phyloP scores from a whole-genome alignment of 2,888 invertebrate species.

The Stramonita haemastoma region DNA sequence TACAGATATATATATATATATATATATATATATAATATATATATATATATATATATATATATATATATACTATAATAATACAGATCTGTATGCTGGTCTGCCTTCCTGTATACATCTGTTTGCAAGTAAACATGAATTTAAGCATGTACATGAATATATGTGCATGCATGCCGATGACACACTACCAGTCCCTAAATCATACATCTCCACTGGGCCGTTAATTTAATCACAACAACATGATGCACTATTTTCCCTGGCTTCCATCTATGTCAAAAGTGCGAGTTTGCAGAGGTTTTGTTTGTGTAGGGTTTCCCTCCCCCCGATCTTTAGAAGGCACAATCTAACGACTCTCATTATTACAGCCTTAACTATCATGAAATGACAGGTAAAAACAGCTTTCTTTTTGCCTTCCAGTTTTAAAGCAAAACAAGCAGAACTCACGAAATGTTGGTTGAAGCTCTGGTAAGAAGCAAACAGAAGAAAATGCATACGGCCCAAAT shows the following conservation, averaged over 20 bases:
- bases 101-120: background rate
- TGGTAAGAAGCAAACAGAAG: conserved; percentile 64
- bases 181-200: too few species aligned
- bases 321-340: background rate
- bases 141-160: background rate
- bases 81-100: background rate
- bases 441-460: conserved; percentile 66
- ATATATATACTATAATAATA: too few species aligned
- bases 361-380: background rate
- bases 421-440: conserved; percentile 51
- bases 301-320: background rate
- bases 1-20: background rate
- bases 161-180: background rate
- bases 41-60: too few species aligned
- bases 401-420: background rate
- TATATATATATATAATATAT: too few species aligned
- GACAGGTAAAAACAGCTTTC: background rate
- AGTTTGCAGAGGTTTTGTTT: background rate
- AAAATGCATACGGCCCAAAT: conserved; percentile 68
- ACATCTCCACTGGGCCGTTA: too few species aligned
- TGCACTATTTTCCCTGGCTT: background rate
- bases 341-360: background rate
- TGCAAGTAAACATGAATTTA: background rate
- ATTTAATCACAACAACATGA: too few species aligned
- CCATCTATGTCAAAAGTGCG: background rate